A percentile compares a stretch with the other conserved stretches of the same genome.
Conservation (phyloP, 1,140 invertebrate species). For the Pseudoatta argentina region DNA sequence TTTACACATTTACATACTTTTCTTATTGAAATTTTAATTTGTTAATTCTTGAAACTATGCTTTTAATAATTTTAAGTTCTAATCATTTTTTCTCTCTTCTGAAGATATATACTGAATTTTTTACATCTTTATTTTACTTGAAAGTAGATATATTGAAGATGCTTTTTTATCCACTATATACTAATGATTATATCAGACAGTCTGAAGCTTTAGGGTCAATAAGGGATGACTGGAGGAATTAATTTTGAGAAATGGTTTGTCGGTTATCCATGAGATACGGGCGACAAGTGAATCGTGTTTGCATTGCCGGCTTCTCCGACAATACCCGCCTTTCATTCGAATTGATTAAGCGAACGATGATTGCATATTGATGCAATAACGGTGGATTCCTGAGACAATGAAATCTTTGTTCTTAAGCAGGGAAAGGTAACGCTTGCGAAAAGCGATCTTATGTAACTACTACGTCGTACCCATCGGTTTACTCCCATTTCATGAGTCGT, state of each 20-base stretch:
- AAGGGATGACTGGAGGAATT: conserved; percentile 17
- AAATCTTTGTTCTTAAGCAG: conserved; percentile 45
- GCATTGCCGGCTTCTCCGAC: conserved; percentile 22
- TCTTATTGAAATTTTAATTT: neutral
- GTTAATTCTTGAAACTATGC: neutral
- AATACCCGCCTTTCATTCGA: conserved; percentile 59
- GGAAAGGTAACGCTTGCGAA: conserved; percentile 55
- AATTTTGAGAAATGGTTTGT: conserved; percentile 54
- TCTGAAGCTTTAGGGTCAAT: conserved; percentile 22
- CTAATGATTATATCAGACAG: conserved; percentile 22
- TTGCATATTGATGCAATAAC: conserved; percentile 63
- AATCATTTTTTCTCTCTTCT: neutral
- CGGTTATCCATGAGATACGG: conserved; percentile 26
- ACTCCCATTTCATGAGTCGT: conserved; percentile 37
- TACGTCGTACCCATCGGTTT: conserved; percentile 27
- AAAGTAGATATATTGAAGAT: neutral
- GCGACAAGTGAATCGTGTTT: conserved; percentile 50
- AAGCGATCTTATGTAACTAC: conserved; percentile 36
- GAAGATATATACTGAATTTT: neutral
- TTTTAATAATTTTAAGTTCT: neutral
- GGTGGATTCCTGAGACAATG: conserved; percentile 53
- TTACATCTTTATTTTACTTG: neutral
- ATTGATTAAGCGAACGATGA: conserved; percentile 60
- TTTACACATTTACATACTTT: neutral
- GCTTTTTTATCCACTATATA: neutral